phyloP scores from a whole-genome alignment of 2,888 invertebrate genomes.

The Athetis lepigone region DNA sequence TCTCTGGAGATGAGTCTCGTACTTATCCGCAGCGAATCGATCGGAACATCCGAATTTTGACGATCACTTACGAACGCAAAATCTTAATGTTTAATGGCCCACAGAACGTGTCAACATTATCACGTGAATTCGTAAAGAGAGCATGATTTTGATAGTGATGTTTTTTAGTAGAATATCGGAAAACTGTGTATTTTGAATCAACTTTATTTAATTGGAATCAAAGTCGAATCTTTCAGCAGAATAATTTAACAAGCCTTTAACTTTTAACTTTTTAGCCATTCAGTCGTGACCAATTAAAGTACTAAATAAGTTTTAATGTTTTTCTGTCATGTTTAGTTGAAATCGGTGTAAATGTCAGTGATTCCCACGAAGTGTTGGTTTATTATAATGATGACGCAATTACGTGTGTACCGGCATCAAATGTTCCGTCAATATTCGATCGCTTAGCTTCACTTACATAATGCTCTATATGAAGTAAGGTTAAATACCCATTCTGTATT shows the following conservation, averaged over 20 bases:
- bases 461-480: conserved; percentile 20
- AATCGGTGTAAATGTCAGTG: conserved; percentile 4
- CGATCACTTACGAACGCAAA: conserved; percentile 12
- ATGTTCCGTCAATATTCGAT: conserved; percentile 37
- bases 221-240: conserved; percentile 4
- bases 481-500: conserved; percentile 9
- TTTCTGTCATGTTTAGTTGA: conserved; percentile 25
- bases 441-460: conserved; percentile 8
- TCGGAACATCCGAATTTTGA: conserved; percentile 10
- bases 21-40: conserved; percentile 23
- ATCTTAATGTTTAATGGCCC: background rate
- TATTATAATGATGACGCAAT: conserved; percentile 47
- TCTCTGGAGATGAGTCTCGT: conserved; percentile 29
- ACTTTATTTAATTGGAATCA: conserved; percentile 20
- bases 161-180: background rate
- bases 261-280: no score
- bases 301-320: conserved; percentile 22
- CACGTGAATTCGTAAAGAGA: background rate
- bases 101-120: background rate
- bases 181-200: conserved; percentile 7
- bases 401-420: conserved; percentile 20
- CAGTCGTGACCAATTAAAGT: conserved; percentile 17
- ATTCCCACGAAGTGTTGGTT: conserved; percentile 19
- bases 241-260: conserved; percentile 13
- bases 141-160: background rate